Base-by-base conservation (phyloP, 2,888 invertebrate species). In the Lacanobia oleracea region DNA sequence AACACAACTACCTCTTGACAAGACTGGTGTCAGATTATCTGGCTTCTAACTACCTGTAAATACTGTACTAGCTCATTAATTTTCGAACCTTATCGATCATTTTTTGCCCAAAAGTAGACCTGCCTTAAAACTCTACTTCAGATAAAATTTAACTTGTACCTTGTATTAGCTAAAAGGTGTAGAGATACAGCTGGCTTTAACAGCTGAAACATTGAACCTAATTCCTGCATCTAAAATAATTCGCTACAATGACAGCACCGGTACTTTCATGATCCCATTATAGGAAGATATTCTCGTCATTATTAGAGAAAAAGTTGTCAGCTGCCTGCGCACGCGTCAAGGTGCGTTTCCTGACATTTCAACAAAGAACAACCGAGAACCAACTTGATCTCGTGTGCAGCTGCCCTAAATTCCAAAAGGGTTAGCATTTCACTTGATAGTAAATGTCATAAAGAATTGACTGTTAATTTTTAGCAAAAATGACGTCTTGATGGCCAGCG, bases 271-370 rank as follows among this genome's bases (percentile, higher is more conserved):
- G 8, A 56, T 53, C 16, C 62, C 21, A 62, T n/a, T 61, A 67
- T 0, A 54, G n/a, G 40, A 64, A 27, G 23, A 62, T 59, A 54
- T 54, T 66, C 21, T 23, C 37, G 62, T 37, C 53, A 79, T 78
- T 75, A 77, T 83, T 85, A 84, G 83, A 83, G 75, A 85, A 81
- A 83, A 87, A 79, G 23, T 62, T 56, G 56, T 66, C 88, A 89
- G 86, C 83, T 89, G 90, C 75, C 23, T 62, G 63, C 80, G 83
- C 87, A 86, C 77, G 87, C 85, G 83, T 80, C 86, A 90, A 90
- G 90, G 88, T 90, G 90, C 77, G 64, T 78, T 23, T 62, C 12
- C 53, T 89, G 90, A 87, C 90, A 90, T 90, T 90, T 90, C 67
- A 81, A 79, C 72, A 70, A 84, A 82, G 74, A 75, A 86, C 79